These are phyloP conservation scores for Tetramorium parvispinum DNA, from an alignment of 1,140 invertebrate species.

Conservation along the genomic window DNA sequence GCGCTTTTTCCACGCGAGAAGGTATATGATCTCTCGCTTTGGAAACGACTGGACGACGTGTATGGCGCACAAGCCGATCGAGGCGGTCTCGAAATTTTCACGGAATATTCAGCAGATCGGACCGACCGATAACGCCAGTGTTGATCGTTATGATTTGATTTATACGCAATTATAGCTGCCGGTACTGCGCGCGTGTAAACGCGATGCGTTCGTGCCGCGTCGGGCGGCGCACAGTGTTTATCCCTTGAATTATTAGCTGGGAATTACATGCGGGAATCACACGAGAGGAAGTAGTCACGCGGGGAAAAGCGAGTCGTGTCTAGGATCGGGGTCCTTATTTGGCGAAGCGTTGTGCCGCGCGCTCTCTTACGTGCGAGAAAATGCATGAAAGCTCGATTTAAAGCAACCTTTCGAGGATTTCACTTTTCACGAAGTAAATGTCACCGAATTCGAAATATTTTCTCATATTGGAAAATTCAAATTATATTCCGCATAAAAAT, in stretches of 20 bases:
- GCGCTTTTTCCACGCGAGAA: background rate
- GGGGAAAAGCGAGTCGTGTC: background rate
- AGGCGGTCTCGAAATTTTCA: conserved; percentile 58
- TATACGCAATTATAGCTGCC: conserved; percentile 80
- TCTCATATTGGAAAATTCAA: background rate
- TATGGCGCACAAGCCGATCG: conserved; percentile 17
- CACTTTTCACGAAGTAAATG: background rate
- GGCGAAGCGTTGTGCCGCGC: background rate
- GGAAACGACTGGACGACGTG: background rate
- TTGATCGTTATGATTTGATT: conserved; percentile 83
- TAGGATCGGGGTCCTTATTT: conserved; percentile 15
- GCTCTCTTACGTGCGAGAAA: background rate
- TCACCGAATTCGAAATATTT: background rate
- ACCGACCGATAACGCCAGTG: conserved; percentile 67
- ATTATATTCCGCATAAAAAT: background rate
- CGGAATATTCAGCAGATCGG: conserved; percentile 59
- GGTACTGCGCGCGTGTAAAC: conserved; percentile 53
- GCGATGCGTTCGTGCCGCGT: background rate
- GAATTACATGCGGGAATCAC: conserved; percentile 44
- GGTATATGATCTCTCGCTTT: conserved; percentile 1
- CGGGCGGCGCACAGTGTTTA: conserved; percentile 48
- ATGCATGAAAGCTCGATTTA: background rate
- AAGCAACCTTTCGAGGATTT: background rate
- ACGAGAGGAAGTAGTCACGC: conserved; percentile 29
- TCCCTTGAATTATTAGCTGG: conserved; percentile 74